Evolutionary conservation across 2,113 vertebrate species (phyloP).

Genomic region (Urocitellus parryii): DNA sequence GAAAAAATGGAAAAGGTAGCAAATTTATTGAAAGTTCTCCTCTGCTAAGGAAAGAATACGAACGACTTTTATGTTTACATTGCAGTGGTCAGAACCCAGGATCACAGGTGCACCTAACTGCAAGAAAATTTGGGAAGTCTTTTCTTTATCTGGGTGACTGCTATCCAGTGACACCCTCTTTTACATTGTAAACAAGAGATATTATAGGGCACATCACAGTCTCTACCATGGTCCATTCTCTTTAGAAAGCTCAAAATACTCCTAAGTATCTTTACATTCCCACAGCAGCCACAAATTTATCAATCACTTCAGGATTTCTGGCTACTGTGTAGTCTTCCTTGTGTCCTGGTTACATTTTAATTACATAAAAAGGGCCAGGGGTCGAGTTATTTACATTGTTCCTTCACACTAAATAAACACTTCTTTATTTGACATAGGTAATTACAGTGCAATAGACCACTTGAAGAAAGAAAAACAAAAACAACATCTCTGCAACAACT

Average conservation of each 20-base stretch:
- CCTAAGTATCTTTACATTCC: not conserved
- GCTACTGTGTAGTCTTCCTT: fast-evolving
- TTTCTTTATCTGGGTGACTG: not conserved
- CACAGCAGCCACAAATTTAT: not conserved
- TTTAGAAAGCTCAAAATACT: not conserved
- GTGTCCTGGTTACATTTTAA: not conserved
- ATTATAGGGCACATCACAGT: not conserved
- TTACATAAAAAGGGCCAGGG: not conserved
- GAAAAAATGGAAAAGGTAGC: not conserved
- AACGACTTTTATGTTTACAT: fast-evolving
- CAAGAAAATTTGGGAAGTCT: not conserved
- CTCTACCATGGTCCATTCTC: not conserved
- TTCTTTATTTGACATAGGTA: not conserved
- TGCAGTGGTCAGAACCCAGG: not conserved
- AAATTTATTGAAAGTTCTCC: fast-evolving
- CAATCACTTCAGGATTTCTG: not conserved
- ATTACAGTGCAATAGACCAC: not conserved
- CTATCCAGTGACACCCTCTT: too few species aligned
- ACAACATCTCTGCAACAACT: not conserved
- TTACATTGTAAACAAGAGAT: not conserved
- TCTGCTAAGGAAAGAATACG: not conserved
- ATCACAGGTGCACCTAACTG: not conserved
- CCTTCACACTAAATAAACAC: not conserved
- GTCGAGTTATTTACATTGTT: not conserved
- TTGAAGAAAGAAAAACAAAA: not conserved